Evolutionary conservation across 2,888 invertebrate species (phyloP).

Genomic region (Orchestes rusci): DNA sequence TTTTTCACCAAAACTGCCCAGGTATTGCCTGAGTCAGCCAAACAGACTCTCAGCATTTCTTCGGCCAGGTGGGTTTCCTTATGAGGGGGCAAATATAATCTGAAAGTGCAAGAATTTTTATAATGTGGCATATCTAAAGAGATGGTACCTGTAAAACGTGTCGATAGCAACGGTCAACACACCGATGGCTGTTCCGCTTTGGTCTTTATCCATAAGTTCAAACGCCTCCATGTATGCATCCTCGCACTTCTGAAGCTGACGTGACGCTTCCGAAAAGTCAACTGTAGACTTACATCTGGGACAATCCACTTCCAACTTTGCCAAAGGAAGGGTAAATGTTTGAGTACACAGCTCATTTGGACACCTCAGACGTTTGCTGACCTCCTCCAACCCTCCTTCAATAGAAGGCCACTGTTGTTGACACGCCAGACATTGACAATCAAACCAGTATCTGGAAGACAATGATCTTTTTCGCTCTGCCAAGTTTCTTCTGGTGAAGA

Average conservation of each 20-base stretch:
- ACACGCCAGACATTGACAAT: slow-evolving; percentile 67
- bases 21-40: slow-evolving; percentile 51
- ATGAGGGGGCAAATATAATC: slow-evolving; percentile 58
- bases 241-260: slow-evolving; percentile 45
- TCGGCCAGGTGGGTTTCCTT: slow-evolving; percentile 63
- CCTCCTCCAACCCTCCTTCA: slow-evolving; percentile 50
- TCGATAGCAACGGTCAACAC: slow-evolving; percentile 53
- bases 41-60: slow-evolving; percentile 60
- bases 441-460: slow-evolving; percentile 70
- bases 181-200: slow-evolving; percentile 49
- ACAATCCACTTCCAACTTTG: slow-evolving; percentile 45
- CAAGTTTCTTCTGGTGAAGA: slow-evolving; percentile 54
- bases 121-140: not conserved
- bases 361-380: slow-evolving; percentile 45
- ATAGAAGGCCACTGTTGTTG: slow-evolving; percentile 67
- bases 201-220: slow-evolving; percentile 49
- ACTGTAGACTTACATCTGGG: slow-evolving; percentile 48
- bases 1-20: not conserved
- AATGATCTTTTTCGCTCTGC: slow-evolving; percentile 57
- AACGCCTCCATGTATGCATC: slow-evolving; percentile 46
- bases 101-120: slow-evolving; percentile 28
- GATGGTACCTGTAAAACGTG: slow-evolving; percentile 47
- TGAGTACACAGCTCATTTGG: slow-evolving; percentile 46
- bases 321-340: slow-evolving; percentile 45
- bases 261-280: slow-evolving; percentile 44